phyloP scores from a whole-genome alignment of 2,888 invertebrate genomes.

The Onthophagus sagittarius region DNA sequence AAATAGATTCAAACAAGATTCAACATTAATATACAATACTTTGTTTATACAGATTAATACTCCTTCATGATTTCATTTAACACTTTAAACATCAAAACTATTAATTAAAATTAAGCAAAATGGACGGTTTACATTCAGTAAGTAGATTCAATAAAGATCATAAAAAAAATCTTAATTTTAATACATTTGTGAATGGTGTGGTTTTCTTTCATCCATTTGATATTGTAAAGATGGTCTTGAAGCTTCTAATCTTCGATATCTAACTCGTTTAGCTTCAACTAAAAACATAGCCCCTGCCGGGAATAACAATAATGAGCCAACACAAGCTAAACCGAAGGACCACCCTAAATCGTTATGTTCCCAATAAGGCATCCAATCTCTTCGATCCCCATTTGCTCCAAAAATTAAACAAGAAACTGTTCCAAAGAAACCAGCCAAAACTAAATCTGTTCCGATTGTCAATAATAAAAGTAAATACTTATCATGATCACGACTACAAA shows the following conservation, averaged over 20 bases:
- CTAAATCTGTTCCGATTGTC: slow-evolving; percentile 68
- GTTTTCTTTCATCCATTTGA: slow-evolving; percentile 63
- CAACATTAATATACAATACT: too few species aligned
- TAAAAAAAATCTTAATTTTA: not conserved
- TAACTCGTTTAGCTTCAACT: slow-evolving; percentile 76
- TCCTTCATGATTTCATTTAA: not conserved
- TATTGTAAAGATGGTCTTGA: slow-evolving; percentile 64
- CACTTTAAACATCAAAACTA: too few species aligned
- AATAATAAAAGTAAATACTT: slow-evolving; percentile 71
- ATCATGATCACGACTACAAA: slow-evolving; percentile 72
- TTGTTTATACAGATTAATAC: slow-evolving; percentile 7
- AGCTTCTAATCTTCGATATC: slow-evolving; percentile 68
- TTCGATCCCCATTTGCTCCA: slow-evolving; percentile 83
- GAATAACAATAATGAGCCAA: slow-evolving; percentile 72
- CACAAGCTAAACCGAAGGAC: slow-evolving; percentile 84
- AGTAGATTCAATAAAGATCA: not conserved
- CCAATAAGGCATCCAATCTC: slow-evolving; percentile 96
- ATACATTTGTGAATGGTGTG: slow-evolving; percentile 70
- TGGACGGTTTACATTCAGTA: not conserved
- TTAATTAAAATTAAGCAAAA: not conserved
- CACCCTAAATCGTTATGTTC: slow-evolving; percentile 93
- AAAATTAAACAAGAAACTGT: slow-evolving; percentile 83
- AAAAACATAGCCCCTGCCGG: slow-evolving; percentile 77
- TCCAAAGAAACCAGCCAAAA: slow-evolving; percentile 73
- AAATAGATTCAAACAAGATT: too few species aligned